Evolutionary conservation across 2,113 vertebrate species (phyloP).

Genomic region (Epinephelus fuscoguttatus): DNA sequence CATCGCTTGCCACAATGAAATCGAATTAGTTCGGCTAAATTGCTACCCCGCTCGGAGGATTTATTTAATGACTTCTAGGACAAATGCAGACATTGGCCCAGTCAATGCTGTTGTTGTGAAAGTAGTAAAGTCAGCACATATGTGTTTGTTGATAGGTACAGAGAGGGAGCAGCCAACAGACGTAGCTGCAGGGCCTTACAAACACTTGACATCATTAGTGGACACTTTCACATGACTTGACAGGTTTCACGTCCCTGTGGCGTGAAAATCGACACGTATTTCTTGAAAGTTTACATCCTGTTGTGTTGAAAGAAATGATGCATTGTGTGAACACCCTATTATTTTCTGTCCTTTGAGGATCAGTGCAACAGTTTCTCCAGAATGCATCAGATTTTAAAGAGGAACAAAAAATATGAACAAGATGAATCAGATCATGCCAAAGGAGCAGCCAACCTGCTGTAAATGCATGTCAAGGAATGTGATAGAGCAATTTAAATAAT

Average conservation of each 20-base stretch:
- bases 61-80: slow-evolving; percentile 20
- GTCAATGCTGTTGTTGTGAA: slow-evolving; percentile 7
- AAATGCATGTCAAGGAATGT: not conserved
- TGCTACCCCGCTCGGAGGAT: not conserved
- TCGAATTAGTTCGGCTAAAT: slow-evolving; percentile 4
- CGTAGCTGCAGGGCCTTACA: slow-evolving; percentile 39
- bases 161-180: slow-evolving; percentile 46
- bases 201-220: slow-evolving; percentile 26
- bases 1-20: not conserved
- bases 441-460: not conserved
- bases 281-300: not conserved
- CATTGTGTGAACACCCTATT: not conserved
- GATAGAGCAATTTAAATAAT: not conserved
- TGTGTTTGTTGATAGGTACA: slow-evolving; percentile 26
- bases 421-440: not conserved
- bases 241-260: slow-evolving; percentile 4
- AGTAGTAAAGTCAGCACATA: slow-evolving; percentile 44
- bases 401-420: not conserved
- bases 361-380: not conserved
- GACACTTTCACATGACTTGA: slow-evolving; percentile 28
- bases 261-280: not conserved
- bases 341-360: not conserved
- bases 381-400: not conserved
- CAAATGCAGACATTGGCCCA: not conserved
- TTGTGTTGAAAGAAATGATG: not conserved